Evolutionary conservation across 1,140 invertebrate genomes (phyloP), one percentile per base, ranked within the genome.

Genomic region (Geopemphigus sp.): DNA sequence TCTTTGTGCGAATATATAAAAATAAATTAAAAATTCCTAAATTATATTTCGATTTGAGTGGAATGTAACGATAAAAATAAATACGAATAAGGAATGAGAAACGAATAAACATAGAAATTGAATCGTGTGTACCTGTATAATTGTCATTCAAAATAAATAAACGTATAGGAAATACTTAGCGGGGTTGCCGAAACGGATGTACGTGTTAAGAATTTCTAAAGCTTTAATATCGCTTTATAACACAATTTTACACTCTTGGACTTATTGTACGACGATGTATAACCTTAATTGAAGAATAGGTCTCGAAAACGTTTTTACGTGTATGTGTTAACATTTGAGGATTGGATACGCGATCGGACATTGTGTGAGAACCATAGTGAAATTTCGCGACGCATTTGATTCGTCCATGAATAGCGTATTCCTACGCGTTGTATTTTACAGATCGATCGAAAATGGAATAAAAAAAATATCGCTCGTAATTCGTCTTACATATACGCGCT

Each of bases 271-370:
- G 15, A 6, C 15, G 8, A 5, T 6, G 32, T 19, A 63, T 32
- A 63, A 63, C 29, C 32, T 17, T 63, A 63, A 32, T 63, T 32
- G 59, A 63, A 63, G 59, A 63, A 63, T 63, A 63, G 59, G 5
- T 63, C 6, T 14, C 0, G 32, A 63, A 63, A 63, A 19, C 5
- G 26, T 32, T 32, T 63, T 32, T 29, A 6, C 15, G 32, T 39
- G 24, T 29, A 61, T 26, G 57, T 61, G 12, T n/a, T n/a, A 14
- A 61, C 24, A 26, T 63, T 63, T 63, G 3, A 63, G 24, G 12
- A 10, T 19, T 1, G n/a, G 10, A 1, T 32, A n/a, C 17, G 29
- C 26, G 1, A 63, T 32, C 26, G 6, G 10, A 17, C 15, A 63
- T 32, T 32, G 15, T 63, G 14, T 32, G 8, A 19, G 17, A 19